Evolutionary conservation across 2,113 vertebrate genomes (phyloP).

Genomic region (Pangasianodon hypophthalmus): DNA sequence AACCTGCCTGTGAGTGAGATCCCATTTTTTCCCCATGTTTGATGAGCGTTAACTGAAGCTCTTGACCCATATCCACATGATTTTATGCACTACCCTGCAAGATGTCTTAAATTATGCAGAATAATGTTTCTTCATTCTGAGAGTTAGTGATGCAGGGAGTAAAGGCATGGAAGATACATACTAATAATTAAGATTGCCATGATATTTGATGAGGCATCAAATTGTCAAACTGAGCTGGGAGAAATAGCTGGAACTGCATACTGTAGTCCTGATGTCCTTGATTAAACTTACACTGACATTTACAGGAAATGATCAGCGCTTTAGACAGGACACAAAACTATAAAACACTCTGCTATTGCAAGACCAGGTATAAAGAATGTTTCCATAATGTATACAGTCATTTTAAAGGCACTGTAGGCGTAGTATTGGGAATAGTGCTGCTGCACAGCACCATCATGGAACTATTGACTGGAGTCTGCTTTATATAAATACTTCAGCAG

Average conservation of each 20-base stretch:
- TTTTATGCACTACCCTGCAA: neutral
- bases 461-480: slow-evolving; percentile 19
- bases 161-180: neutral
- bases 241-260: neutral
- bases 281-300: neutral
- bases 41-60: neutral
- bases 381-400: neutral
- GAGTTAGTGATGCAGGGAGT: neutral
- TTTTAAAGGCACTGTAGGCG: neutral
- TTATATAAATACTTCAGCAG: slow-evolving; percentile 28
- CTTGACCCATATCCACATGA: neutral
- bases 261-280: neutral
- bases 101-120: neutral
- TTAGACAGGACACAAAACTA: neutral
- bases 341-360: neutral
- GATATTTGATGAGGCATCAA: neutral
- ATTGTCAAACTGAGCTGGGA: neutral
- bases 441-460: slow-evolving; percentile 13
- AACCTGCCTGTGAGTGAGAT: neutral
- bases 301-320: neutral
- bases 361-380: slow-evolving; percentile 1
- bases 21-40: neutral
- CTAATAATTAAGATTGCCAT: neutral
- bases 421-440: neutral
- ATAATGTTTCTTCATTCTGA: neutral